Conservation (phyloP, 2,797 vertebrate species). For the Catostomus latipinnis region DNA sequence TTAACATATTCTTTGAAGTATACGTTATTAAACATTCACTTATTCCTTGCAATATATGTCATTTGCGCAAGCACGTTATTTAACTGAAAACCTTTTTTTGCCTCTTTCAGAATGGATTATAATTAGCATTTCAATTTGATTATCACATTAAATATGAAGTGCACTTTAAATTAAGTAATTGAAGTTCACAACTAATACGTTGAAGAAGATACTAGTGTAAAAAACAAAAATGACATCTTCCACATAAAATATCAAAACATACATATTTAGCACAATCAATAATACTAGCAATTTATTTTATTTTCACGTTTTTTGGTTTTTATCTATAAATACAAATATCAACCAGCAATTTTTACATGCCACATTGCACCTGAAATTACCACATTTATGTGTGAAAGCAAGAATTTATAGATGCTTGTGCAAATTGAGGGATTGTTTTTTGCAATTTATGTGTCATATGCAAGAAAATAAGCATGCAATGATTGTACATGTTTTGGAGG, state of each 20-base stretch:
- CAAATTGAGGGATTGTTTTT: constrained; percentile 10
- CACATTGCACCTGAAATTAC: constrained; percentile 1
- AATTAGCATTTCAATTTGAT: background rate
- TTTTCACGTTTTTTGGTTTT: constrained; percentile 23
- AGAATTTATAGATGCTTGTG: constrained; percentile 27
- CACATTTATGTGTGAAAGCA: constrained; percentile 22
- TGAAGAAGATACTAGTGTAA: background rate
- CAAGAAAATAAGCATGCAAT: constrained; percentile 32
- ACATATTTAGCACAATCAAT: constrained; percentile 17
- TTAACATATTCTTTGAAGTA: too few species aligned
- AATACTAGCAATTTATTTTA: constrained; percentile 5
- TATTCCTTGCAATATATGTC: background rate
- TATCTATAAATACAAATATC: constrained; percentile 20
- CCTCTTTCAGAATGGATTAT: background rate
- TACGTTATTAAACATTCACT: background rate
- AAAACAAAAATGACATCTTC: constrained; percentile 3
- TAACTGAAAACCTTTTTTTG: background rate
- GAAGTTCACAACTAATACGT: background rate
- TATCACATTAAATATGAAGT: constrained; percentile 6
- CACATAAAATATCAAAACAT: background rate
- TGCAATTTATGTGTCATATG: constrained; percentile 17
- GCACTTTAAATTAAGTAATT: background rate
- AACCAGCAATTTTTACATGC: background rate
- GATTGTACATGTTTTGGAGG: constrained; percentile 24
- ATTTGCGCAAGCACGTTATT: background rate